Conservation (phyloP, 1,140 invertebrate species). For the Eumaeus atala region DNA sequence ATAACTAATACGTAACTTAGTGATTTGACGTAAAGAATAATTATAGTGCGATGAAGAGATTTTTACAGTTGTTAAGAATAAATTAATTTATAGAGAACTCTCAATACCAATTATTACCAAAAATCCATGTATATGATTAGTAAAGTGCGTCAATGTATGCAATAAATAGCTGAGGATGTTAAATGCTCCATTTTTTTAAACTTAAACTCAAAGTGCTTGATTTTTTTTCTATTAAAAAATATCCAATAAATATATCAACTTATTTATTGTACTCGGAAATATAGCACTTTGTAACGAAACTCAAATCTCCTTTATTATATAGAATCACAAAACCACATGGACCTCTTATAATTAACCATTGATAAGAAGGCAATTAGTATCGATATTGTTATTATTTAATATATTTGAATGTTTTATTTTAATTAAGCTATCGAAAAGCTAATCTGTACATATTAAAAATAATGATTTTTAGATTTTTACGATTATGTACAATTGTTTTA, state of each 20-base stretch:
- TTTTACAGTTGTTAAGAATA: conserved; percentile 75
- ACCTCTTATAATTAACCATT: conserved; percentile 76
- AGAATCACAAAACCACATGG: conserved; percentile 72
- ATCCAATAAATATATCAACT: neutral
- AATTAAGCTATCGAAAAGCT: conserved; percentile 69
- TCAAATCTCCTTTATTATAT: conserved; percentile 38
- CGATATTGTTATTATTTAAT: conserved; percentile 75
- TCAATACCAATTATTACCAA: conserved; percentile 75
- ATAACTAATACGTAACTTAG: conserved; percentile 73
- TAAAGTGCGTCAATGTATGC: conserved; percentile 50
- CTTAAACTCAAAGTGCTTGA: conserved; percentile 52
- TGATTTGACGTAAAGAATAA: conserved; percentile 70
- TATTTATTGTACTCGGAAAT: conserved; percentile 21
- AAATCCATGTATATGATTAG: conserved; percentile 68
- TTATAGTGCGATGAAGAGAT: conserved; percentile 72
- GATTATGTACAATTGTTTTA: conserved; percentile 72
- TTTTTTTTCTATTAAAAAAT: conserved; percentile 18
- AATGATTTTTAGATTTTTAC: conserved; percentile 66
- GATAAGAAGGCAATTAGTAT: conserved; percentile 74
- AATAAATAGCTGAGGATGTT: conserved; percentile 29
- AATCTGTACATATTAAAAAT: conserved; percentile 68
- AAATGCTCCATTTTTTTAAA: conserved; percentile 23
- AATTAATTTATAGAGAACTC: conserved; percentile 73
- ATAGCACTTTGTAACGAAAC: conserved; percentile 45
- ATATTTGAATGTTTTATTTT: conserved; percentile 75